Conservation (phyloP, 1,140 invertebrate genomes). For the Tetraneura akinire region DNA sequence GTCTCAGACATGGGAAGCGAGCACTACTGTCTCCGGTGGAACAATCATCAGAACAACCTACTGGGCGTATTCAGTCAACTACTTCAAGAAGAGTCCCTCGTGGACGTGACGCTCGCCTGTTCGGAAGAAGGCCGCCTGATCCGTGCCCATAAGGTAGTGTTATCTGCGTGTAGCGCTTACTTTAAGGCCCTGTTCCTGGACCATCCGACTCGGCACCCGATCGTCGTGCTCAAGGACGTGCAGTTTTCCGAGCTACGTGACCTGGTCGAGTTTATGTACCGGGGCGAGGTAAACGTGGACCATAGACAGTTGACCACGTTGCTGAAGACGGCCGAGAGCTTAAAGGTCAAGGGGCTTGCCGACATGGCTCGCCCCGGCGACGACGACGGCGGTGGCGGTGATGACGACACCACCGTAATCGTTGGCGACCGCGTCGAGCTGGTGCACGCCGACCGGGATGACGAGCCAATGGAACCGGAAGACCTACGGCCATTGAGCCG, state of each 20-base stretch:
- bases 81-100: constrained; percentile 89
- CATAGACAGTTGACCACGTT: constrained; percentile 87
- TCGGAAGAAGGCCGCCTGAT: constrained; percentile 91
- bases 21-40: constrained; percentile 94
- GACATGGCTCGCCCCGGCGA: constrained; percentile 74
- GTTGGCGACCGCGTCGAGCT: constrained; percentile 55
- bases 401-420: constrained; percentile 35
- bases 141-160: constrained; percentile 91
- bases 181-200: constrained; percentile 88
- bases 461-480: constrained; percentile 47
- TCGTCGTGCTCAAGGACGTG: constrained; percentile 92
- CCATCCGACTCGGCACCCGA: constrained; percentile 87
- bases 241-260: constrained; percentile 84
- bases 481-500: constrained; percentile 38
- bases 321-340: constrained; percentile 88
- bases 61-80: constrained; percentile 92
- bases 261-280: constrained; percentile 95
- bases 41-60: constrained; percentile 94
- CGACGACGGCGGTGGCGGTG: constrained; percentile 7
- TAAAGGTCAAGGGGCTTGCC: constrained; percentile 87
- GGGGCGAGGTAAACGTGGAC: constrained; percentile 91
- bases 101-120: constrained; percentile 93
- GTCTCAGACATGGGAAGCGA: constrained; percentile 92
- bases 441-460: constrained; percentile 59
- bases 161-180: constrained; percentile 92